A percentile compares a stretch with the other conserved stretches of the same genome.
These are phyloP conservation scores for Lepas anatifera DNA, from an alignment of 2,888 invertebrate genomes.

Conservation along the genomic window DNA sequence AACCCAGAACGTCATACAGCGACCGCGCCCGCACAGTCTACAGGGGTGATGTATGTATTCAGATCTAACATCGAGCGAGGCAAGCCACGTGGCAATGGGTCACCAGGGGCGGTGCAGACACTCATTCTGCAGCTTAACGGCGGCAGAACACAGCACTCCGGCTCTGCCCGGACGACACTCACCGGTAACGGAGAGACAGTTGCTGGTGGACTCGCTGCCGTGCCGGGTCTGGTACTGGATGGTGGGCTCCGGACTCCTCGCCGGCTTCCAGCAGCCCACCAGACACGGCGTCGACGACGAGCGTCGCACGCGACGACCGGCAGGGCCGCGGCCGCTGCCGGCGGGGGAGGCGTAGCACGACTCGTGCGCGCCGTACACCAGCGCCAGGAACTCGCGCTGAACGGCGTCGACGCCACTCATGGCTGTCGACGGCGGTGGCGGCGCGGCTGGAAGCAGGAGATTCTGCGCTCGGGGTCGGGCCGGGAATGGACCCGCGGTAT, in stretches of 20 bases:
- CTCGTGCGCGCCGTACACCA: neutral
- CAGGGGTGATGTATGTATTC: too few relatives aligned
- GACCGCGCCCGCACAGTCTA: too few relatives aligned
- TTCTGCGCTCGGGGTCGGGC: too few relatives aligned
- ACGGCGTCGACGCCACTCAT: slow-evolving; percentile 6
- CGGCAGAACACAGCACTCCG: too few relatives aligned
- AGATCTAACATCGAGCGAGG: too few relatives aligned
- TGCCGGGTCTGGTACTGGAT: neutral
- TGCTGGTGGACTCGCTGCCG: neutral
- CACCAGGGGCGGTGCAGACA: too few relatives aligned
- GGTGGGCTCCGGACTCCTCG: slow-evolving; percentile 5
- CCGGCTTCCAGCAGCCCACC: slow-evolving; percentile 4
- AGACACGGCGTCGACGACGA: slow-evolving; percentile 6
- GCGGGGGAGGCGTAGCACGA: neutral
- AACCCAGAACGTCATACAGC: too few relatives aligned
- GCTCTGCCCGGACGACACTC: too few relatives aligned
- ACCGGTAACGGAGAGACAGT: neutral
- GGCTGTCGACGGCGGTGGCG: neutral
- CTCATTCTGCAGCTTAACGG: too few relatives aligned
- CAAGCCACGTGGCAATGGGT: too few relatives aligned
- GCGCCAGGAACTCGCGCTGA: slow-evolving; percentile 4
- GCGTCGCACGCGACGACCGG: neutral
- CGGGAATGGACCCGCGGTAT: too few relatives aligned
- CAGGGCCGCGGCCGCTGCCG: neutral
- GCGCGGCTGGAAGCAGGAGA: too few relatives aligned